phyloP scores from a whole-genome alignment of 2,888 invertebrate species.

The Meteorus colon region DNA sequence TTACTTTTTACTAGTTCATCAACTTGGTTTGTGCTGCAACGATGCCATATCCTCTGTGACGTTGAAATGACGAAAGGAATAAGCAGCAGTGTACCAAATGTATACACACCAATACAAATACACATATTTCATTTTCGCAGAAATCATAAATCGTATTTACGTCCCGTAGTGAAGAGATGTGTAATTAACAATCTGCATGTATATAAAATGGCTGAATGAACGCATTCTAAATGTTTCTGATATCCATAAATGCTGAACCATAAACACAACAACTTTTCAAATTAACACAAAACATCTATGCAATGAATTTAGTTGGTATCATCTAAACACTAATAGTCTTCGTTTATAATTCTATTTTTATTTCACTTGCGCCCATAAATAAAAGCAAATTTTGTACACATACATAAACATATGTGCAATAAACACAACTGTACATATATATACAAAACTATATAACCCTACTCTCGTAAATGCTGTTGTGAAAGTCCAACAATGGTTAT shows the following conservation, averaged over 20 bases:
- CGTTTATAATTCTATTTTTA: neutral
- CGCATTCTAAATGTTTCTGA: slow-evolving; percentile 27
- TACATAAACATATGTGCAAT: too few relatives aligned
- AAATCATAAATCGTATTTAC: slow-evolving; percentile 60
- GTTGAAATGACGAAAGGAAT: neutral
- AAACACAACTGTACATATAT: neutral
- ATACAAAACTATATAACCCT: neutral
- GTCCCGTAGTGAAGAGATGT: slow-evolving; percentile 44
- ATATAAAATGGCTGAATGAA: slow-evolving; percentile 51
- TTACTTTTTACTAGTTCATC: neutral
- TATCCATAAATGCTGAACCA: neutral
- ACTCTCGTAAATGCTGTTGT: slow-evolving; percentile 28
- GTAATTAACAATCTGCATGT: slow-evolving; percentile 62
- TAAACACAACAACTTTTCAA: neutral
- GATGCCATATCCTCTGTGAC: neutral
- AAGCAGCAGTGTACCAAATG: neutral
- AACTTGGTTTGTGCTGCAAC: slow-evolving; percentile 2
- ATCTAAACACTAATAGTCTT: neutral
- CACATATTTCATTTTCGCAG: slow-evolving; percentile 59
- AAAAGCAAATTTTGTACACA: neutral
- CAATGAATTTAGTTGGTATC: neutral
- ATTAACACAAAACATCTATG: neutral
- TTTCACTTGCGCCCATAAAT: neutral
- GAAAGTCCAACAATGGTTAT: slow-evolving; percentile 61
- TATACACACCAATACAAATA: slow-evolving; percentile 3